Percentiles rank a stretch among this genome's conserved stretches.
These are phyloP conservation scores for Tachysurus vachellii DNA, from an alignment of 2,113 vertebrate species.

Conservation along the genomic window DNA sequence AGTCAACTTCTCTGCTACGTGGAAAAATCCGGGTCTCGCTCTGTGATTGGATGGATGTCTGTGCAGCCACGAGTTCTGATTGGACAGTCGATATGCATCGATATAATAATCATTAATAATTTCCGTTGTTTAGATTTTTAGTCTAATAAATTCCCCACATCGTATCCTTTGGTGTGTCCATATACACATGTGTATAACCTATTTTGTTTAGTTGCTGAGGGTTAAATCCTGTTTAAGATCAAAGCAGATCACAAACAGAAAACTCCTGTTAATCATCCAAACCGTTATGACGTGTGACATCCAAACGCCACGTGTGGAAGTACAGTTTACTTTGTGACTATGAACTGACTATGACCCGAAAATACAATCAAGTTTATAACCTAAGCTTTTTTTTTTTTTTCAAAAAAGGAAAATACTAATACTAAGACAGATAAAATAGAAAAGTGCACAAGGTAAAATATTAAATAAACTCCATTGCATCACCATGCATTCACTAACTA, in stretches of 20 bases:
- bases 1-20: conserved; percentile 34
- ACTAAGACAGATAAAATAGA: not conserved
- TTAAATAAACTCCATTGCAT: not conserved
- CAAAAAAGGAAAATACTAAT: not conserved
- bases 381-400: no score
- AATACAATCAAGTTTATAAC: not conserved
- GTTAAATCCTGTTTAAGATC: not conserved
- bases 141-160: not conserved
- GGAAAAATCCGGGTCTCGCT: conserved; percentile 5
- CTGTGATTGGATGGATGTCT: conserved; percentile 31
- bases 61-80: not conserved
- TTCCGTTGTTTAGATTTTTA: not conserved
- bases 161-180: not conserved
- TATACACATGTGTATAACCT: not conserved
- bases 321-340: not conserved
- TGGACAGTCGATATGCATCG: not conserved
- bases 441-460: not conserved
- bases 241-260: not conserved
- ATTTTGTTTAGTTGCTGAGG: not conserved
- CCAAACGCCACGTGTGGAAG: not conserved
- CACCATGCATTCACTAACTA: not conserved
- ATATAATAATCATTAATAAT: not conserved
- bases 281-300: not conserved
- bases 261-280: not conserved
- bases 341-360: not conserved